phyloP scores from a whole-genome alignment of 2,888 invertebrate genomes.

The Diabrotica balteata region DNA sequence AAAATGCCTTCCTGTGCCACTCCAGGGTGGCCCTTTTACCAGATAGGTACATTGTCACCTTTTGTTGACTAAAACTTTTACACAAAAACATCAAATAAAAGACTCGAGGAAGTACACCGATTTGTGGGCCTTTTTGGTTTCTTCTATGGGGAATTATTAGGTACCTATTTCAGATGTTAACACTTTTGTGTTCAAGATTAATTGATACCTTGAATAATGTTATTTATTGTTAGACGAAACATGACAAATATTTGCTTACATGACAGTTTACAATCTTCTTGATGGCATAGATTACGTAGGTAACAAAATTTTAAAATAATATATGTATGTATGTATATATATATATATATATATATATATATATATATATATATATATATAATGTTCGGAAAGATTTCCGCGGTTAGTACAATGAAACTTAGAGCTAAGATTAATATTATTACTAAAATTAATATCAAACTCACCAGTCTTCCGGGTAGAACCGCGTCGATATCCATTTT shows the following conservation, averaged over 20 bases:
- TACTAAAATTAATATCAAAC: no score
- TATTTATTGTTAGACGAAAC: conserved; percentile 23
- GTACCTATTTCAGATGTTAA: conserved; percentile 34
- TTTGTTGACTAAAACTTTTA: conserved; percentile 42
- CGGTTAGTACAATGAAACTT: no score
- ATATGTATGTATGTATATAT: no score
- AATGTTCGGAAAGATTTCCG: no score
- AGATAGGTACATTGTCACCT: conserved; percentile 44
- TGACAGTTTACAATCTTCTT: background rate
- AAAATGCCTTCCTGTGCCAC: conserved; percentile 41
- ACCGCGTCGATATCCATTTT: no score
- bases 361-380: no score
- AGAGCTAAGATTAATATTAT: no score
- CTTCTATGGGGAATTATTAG: conserved; percentile 34
- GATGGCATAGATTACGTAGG: no score
- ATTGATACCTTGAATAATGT: conserved; percentile 35
- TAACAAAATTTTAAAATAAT: no score
- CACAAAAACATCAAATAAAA: conserved; percentile 43
- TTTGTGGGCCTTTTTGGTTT: conserved; percentile 42
- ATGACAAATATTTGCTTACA: conserved; percentile 14
- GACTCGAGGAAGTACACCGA: conserved; percentile 48
- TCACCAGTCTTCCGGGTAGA: no score
- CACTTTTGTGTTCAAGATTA: conserved; percentile 30
- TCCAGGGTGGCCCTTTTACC: conserved; percentile 42
- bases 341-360: no score